Conservation (phyloP, 1,140 invertebrate species). For the Dreissena polymorpha region DNA sequence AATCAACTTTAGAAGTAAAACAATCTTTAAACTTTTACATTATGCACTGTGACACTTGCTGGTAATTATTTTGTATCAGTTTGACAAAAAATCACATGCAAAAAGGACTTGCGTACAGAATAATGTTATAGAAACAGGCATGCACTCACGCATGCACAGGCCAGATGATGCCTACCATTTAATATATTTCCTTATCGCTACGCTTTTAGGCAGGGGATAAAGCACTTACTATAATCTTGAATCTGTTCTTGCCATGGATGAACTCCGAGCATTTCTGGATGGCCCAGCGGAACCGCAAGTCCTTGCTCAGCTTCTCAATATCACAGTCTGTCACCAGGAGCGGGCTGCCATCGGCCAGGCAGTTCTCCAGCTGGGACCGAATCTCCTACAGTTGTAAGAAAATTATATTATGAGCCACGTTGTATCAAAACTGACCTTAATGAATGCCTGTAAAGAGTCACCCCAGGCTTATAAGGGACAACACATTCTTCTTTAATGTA, state of each 20-base stretch:
- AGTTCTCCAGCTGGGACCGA: constrained; percentile 77
- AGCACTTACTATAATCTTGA: constrained; percentile 77
- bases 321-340: constrained; percentile 78
- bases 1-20: too few relatives aligned
- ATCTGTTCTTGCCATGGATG: constrained; percentile 73
- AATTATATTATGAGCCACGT: neutral
- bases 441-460: too few relatives aligned
- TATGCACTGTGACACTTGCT: too few relatives aligned
- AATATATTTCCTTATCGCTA: too few relatives aligned
- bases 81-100: too few relatives aligned
- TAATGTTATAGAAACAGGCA: neutral
- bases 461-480: too few relatives aligned
- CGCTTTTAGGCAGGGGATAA: neutral
- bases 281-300: constrained; percentile 71
- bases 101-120: neutral
- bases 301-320: constrained; percentile 65
- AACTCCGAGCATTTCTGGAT: constrained; percentile 72
- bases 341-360: constrained; percentile 75
- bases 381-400: constrained; percentile 71
- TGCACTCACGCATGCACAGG: neutral
- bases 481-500: too few relatives aligned
- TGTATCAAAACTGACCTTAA: too few relatives aligned
- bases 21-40: too few relatives aligned
- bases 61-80: too few relatives aligned
- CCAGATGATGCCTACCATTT: neutral